Evolutionary conservation across 2,113 vertebrate species (phyloP).

Genomic region (Solenodon paradoxus): DNA sequence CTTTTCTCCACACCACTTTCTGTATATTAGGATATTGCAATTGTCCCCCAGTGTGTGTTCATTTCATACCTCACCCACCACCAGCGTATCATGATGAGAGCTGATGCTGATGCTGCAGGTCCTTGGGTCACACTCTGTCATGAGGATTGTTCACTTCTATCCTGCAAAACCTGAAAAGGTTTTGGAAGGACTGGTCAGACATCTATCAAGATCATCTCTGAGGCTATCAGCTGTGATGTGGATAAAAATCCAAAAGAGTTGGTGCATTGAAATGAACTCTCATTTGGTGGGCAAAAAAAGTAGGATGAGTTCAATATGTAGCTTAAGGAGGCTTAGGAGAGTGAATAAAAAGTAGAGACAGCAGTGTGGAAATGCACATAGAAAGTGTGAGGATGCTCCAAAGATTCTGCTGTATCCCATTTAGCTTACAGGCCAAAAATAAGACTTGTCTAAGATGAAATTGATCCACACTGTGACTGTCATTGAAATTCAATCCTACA

Average conservation of each 20-base stretch:
- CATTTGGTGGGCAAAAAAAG: neutral
- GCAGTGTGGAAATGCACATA: neutral
- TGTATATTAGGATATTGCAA: too few relatives aligned
- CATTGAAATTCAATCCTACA: constrained; percentile 36
- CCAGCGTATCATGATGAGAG: neutral
- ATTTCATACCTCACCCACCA: too few relatives aligned
- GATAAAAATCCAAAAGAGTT: neutral
- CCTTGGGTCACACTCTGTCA: neutral
- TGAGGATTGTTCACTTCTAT: neutral
- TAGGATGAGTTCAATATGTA: neutral
- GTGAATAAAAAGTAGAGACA: neutral
- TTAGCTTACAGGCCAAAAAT: constrained; percentile 58
- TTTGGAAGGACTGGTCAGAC: neutral
- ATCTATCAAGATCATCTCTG: neutral
- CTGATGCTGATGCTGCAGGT: neutral
- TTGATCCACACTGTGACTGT: neutral
- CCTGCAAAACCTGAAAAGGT: neutral
- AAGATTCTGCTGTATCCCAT: constrained; percentile 25
- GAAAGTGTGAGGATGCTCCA: neutral
- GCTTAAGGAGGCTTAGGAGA: neutral
- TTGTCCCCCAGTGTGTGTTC: too few relatives aligned
- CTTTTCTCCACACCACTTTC: too few relatives aligned
- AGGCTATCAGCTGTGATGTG: neutral
- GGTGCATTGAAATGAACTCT: neutral
- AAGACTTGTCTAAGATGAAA: constrained; percentile 33